These are phyloP conservation scores for Aspiorhynchus laticeps DNA, from an alignment of 2,113 vertebrate genomes.

Conservation along the genomic window DNA sequence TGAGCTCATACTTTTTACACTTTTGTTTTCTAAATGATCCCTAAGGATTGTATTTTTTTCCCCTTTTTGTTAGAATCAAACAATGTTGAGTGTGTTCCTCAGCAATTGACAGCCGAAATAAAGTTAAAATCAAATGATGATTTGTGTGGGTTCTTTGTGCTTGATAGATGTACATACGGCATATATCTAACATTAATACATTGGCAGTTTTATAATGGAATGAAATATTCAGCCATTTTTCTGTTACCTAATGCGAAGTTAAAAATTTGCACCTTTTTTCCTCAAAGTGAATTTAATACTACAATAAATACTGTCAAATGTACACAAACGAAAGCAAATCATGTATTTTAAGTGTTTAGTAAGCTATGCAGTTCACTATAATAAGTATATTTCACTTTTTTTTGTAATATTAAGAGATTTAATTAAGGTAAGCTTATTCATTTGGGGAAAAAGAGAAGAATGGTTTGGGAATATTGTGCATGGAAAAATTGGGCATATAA, in stretches of 20 bases:
- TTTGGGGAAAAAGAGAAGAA: background rate
- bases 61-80: background rate
- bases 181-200: background rate
- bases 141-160: background rate
- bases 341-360: background rate
- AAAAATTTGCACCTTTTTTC: background rate
- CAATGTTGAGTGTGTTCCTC: background rate
- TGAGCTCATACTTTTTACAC: constrained; percentile 64
- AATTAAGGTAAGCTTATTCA: no score
- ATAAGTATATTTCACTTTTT: background rate
- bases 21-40: background rate
- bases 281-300: background rate
- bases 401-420: background rate
- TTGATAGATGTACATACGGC: background rate
- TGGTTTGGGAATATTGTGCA: background rate
- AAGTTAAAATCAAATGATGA: constrained; percentile 3
- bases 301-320: background rate
- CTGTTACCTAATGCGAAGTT: background rate
- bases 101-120: constrained; percentile 27
- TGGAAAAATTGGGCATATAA: background rate
- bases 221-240: background rate
- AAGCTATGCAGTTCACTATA: background rate
- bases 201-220: background rate
- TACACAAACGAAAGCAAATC: background rate
- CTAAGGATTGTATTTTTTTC: background rate